A percentile compares a stretch with the other conserved stretches of the same genome.
Conservation (phyloP, 2,888 invertebrate species). For the Tubulanus polymorphus region DNA sequence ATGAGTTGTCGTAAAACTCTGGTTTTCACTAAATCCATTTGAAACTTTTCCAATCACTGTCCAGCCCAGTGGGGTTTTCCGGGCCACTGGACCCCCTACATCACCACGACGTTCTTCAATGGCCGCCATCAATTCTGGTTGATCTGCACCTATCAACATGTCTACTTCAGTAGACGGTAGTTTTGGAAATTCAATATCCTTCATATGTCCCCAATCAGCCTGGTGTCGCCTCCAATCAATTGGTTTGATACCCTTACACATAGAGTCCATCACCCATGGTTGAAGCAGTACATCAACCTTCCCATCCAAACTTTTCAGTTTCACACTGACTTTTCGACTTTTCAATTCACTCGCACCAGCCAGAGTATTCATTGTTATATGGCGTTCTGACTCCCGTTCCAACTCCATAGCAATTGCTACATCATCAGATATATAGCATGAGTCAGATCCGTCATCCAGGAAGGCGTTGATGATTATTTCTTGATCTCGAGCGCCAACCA, state of each 20-base stretch:
- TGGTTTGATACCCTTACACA: constrained; percentile 13
- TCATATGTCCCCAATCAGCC: constrained; percentile 14
- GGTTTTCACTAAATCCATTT: not conserved
- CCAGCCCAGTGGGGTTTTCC: constrained; percentile 20
- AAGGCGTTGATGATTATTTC: not conserved
- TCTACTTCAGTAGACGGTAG: constrained; percentile 5
- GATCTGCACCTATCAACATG: constrained; percentile 19
- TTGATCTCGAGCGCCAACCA: not conserved
- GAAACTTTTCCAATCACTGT: constrained; percentile 13
- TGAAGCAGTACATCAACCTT: not conserved
- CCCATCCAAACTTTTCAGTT: not conserved
- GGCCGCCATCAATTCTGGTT: constrained; percentile 14
- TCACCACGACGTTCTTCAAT: constrained; percentile 15
- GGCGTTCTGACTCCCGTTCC: not conserved
- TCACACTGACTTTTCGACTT: not conserved
- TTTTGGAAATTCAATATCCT: constrained; percentile 16
- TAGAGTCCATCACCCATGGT: constrained; percentile 11
- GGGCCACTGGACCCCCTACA: constrained; percentile 15
- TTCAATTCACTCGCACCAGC: not conserved
- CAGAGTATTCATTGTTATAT: not conserved
- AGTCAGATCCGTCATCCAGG: constrained; percentile 1
- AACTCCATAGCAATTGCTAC: constrained; percentile 2
- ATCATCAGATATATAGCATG: not conserved
- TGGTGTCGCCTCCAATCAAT: constrained; percentile 14
- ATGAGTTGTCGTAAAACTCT: not conserved